Evolutionary conservation across 2,113 vertebrate species (phyloP).

Genomic region (Morone saxatilis): DNA sequence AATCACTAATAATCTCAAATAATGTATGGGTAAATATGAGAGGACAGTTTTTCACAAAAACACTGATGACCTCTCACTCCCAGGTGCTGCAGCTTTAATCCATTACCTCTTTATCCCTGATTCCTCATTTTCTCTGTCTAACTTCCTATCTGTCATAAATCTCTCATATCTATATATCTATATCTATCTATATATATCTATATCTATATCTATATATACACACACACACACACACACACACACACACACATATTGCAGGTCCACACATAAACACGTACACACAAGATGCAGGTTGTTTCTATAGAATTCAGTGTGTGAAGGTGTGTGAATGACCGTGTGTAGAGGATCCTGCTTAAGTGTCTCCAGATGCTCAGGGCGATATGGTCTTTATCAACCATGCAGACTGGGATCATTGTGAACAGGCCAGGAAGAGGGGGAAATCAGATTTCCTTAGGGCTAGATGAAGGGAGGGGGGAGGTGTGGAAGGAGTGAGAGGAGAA

Average conservation of each 20-base stretch:
- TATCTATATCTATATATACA: neutral
- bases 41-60: neutral
- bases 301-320: constrained; percentile 14
- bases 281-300: constrained; percentile 24
- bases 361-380: constrained; percentile 79
- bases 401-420: constrained; percentile 73
- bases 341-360: constrained; percentile 67
- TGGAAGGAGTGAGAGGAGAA: neutral
- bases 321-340: constrained; percentile 51
- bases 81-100: neutral
- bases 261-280: neutral
- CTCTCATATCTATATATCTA: too few species aligned
- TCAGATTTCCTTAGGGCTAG: constrained; percentile 48
- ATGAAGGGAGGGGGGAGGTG: constrained; percentile 20
- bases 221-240: neutral
- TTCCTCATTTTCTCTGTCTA: neutral
- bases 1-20: neutral
- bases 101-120: neutral
- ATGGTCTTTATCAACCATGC: constrained; percentile 75
- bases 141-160: neutral
- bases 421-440: constrained; percentile 69
- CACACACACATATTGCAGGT: neutral
- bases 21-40: neutral
- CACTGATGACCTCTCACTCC: neutral
- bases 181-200: neutral